Evolutionary conservation across 2,113 vertebrate genomes (phyloP).

Genomic region (Promerops cafer): DNA sequence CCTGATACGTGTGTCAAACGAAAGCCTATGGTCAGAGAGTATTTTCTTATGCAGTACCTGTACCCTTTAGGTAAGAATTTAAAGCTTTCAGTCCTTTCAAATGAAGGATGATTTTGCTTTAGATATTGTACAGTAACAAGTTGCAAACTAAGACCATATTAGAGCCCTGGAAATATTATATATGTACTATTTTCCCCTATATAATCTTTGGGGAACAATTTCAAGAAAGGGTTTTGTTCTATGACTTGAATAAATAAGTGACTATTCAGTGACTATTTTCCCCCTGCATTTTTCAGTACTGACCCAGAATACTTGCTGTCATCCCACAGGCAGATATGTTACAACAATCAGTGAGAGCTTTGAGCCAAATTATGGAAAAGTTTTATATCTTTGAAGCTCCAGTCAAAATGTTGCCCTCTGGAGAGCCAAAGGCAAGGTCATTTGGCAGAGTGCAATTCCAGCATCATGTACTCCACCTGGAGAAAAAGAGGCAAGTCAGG

Average conservation of each 20-base stretch:
- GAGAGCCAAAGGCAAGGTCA: background rate
- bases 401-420: rapidly evolving
- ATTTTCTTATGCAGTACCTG: background rate
- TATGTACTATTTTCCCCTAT: background rate
- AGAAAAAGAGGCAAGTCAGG: background rate
- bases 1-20: background rate
- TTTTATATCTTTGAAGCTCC: background rate
- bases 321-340: background rate
- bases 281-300: background rate
- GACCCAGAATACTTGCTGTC: background rate
- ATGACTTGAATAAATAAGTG: background rate
- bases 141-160: background rate
- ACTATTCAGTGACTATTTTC: background rate
- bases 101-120: background rate
- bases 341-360: background rate
- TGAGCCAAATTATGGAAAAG: background rate
- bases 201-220: background rate
- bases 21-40: background rate
- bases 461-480: background rate
- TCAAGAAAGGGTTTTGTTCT: background rate
- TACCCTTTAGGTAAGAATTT: background rate
- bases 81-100: background rate
- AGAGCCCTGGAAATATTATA: background rate
- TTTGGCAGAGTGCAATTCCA: background rate
- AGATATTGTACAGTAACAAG: background rate